Conservation (phyloP, 1,140 invertebrate genomes). For the Drosophila orosa region DNA sequence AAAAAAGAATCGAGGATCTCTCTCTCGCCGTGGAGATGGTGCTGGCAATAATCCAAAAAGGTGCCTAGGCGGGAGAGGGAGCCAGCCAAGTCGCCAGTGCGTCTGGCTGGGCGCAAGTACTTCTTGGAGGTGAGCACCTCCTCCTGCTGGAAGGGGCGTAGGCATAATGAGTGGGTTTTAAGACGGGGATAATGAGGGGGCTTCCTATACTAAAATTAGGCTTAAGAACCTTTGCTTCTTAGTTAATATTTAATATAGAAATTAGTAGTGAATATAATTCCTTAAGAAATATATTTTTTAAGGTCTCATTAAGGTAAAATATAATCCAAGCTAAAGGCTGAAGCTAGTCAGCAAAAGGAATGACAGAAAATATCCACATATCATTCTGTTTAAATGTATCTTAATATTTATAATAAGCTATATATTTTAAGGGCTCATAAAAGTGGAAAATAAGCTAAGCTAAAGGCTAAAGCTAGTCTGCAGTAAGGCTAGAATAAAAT, state of each 20-base stretch:
- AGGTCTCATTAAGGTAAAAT: too few species aligned
- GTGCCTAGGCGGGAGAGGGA: slow-evolving; percentile 12
- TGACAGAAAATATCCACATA: too few species aligned
- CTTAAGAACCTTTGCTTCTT: not conserved
- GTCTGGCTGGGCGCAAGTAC: slow-evolving; percentile 42
- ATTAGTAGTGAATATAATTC: not conserved
- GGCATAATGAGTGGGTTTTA: slow-evolving; percentile 31
- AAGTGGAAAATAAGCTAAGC: too few species aligned
- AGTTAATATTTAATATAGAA: not conserved
- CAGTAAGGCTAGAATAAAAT: too few species aligned
- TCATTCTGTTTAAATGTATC: too few species aligned
- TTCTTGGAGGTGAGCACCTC: not conserved
- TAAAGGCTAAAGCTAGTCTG: too few species aligned
- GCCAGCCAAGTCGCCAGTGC: slow-evolving; percentile 55
- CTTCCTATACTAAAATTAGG: not conserved
- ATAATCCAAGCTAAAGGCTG: too few species aligned
- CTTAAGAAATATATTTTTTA: not conserved
- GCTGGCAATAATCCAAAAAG: slow-evolving; percentile 6
- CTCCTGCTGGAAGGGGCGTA: not conserved
- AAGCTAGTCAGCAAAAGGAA: too few species aligned
- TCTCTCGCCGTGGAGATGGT: slow-evolving; percentile 17
- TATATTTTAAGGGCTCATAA: too few species aligned
- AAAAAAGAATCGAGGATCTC: slow-evolving; percentile 9
- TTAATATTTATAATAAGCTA: too few species aligned
- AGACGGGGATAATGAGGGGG: not conserved